Base-by-base conservation (phyloP, 1,140 invertebrate species). In the Zophobas morio region DNA sequence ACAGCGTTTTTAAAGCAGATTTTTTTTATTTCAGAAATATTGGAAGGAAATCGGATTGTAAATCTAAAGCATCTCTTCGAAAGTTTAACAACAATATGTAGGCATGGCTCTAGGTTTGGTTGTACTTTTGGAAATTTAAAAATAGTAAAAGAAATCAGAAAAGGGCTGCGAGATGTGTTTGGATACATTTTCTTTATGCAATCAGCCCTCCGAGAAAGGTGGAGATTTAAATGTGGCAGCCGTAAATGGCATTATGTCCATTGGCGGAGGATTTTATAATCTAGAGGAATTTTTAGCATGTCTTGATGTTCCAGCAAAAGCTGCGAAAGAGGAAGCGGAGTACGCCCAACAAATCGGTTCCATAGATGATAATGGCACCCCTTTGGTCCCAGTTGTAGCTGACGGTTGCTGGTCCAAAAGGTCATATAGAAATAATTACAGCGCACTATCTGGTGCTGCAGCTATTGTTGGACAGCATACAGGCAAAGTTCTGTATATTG, bases 401-500 rank as follows among this genome's bases (percentile, higher is more conserved):
- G 78, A 79, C 49, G 78, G 75, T 34, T 66, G 53, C 20, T 79
- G 70, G 70, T 56, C 66, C 5, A 77, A 79, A 77, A 54, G 74
- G 51, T 77, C 75, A 20, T 79, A 79, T 35, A 37, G 35, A 34
- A 34, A 32, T 34, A 33, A 8, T 35, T 63, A 33, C 34, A 35
- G 35, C 35, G 57, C 57, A n/a, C 4, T 8, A 36, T 63, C 57
- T 2, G 57, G 57, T 33, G 57, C 34, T 33, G 57, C 34, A 34
- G 73, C 39, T 6, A 77, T 77, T 20, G 40, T 78, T 8, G 77
- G 77, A 32, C 6, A 60, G 33, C 39, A 8, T 34, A 77, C 79
- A n/a, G 73, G 75, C 0, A 79, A 84, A 78, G 78, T 84, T 5
- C 66, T 85, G 2, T 83, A 42, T 37, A n/a, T 84, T n/a, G 82